A percentile compares a stretch with the other conserved stretches of the same genome.
phyloP scores from a whole-genome alignment of 2,797 vertebrate species.

The Choloepus didactylus region DNA sequence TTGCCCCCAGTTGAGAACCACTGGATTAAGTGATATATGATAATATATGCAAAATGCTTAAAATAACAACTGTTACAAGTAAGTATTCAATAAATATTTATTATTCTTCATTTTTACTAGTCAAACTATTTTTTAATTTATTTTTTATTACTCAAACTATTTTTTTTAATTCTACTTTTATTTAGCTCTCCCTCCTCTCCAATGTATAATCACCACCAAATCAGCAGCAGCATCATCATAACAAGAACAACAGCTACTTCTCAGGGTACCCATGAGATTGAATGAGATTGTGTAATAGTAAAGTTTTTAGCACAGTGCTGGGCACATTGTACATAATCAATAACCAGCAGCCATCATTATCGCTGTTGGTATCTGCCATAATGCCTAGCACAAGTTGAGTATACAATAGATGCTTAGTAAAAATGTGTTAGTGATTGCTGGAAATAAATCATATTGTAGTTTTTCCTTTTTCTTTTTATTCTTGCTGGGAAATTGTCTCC shows the following conservation, averaged over 20 bases:
- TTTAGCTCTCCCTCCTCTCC: constrained; percentile 27
- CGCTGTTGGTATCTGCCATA: constrained; percentile 12
- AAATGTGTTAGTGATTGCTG: constrained; percentile 80
- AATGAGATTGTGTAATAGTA: constrained; percentile 41
- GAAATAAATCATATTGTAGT: constrained; percentile 82
- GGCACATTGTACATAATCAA: constrained; percentile 54
- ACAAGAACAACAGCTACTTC: background rate
- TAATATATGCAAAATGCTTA: constrained; percentile 14
- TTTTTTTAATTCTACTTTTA: too few relatives aligned
- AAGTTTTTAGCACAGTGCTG: constrained; percentile 57
- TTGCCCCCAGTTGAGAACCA: constrained; percentile 23
- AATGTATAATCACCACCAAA: background rate
- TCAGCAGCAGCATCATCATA: background rate
- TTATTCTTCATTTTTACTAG: constrained; percentile 10
- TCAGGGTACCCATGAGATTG: constrained; percentile 41
- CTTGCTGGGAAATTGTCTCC: constrained; percentile 81
- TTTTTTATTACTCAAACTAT: background rate
- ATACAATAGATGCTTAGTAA: constrained; percentile 79
- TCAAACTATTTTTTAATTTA: constrained; percentile 5
- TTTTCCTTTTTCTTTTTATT: constrained; percentile 79
- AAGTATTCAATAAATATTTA: constrained; percentile 49
- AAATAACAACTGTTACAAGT: constrained; percentile 27
- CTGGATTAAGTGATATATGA: constrained; percentile 35
- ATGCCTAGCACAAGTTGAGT: constrained; percentile 62
- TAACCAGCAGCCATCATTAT: constrained; percentile 26